Base-by-base conservation (phyloP, 2,797 vertebrate species). In the Mus spretus region DNA sequence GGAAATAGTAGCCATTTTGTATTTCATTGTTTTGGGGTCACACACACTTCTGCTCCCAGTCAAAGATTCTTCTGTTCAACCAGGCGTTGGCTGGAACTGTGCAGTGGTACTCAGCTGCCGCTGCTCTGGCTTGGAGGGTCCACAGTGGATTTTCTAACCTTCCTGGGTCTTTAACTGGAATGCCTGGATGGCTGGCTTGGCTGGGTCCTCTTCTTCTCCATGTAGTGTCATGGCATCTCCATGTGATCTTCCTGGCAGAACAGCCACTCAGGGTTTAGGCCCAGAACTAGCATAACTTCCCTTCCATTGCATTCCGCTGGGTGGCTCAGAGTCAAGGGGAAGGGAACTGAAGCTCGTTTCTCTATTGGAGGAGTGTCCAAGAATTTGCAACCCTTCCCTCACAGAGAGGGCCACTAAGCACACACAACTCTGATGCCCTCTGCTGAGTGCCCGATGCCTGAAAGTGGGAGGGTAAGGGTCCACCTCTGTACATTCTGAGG, bases 1-100 rank as follows among this genome's bases (percentile, higher is more conserved):
- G 37, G 12, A 82, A 95, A 93, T 20, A 91, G 81, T 13, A 70
- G 78, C 28, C 28, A 82, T 82, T 95, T 75, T 92, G 17, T 81
- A 78, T 78, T 94, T 97, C 55, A 59, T 31, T 93, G 80, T 91
- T 92, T 70, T 14, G 80, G 78, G 12, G 28, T 84, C 50, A 78
- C 31, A 37, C 84, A 90, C 89, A 84, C 4, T 31, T 82, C 57
- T 81, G 37, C 34, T 93, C 50, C 83, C 47, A 55, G 59, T 50
- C 50, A 24, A 24, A 26, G 40, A 74, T 44, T 93, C 57, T 82
- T 91, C 72, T 77, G 34, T 84, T 72, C 17, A 6, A 44, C 26
- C 17, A 40, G 47, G 96, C 26, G 7, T 65, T 80, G 47, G 2
- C n/a, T 50, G 72, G 28, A 31, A 44, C 85, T 89, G 59, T 92